Evolutionary conservation across 2,113 vertebrate species (phyloP), one percentile per base, ranked within the genome.

Genomic region (Patagioenas fasciata): DNA sequence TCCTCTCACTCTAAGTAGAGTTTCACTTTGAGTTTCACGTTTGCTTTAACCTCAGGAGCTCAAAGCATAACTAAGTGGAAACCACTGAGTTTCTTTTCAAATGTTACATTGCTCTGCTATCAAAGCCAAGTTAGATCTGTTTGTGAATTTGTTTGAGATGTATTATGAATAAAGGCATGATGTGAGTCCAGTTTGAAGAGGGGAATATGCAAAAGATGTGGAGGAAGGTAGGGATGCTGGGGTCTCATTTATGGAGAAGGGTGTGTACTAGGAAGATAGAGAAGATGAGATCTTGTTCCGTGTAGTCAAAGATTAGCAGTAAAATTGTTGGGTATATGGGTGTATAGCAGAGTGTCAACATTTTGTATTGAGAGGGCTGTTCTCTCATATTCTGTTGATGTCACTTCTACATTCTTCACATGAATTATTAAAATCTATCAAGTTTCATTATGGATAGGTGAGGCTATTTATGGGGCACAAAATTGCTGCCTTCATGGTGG

Each of bases 1-100:
- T 86, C 31, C 31, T 89, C 26, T 80, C 48, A 34, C 24, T 86
- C 29, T 47, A 69, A 86, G 26, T 62, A 69, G 69, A 66, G 56
- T 85, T 95, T 93, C 78, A 61, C 53, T 89, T 66, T 72, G 88
- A 88, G 50, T 96, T 93, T 96, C 71, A 80, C 50, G 17, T 95
- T 85, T 75, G n/a, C 67, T 95, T 86, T 84, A 81, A 88, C 67
- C 84, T 92, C 90, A 89, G 79, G 64, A 81, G 94, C 79, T 94
- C 61, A 95, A 86, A 96, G 25, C 58, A 66, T 48, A 93, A 81
- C 72, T 86, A 38, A 73, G 44, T 74, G 24, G 50, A 87, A 93
- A 85, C 77, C 75, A 80, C 61, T 80, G 65, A 86, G 71, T 88
- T 88, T 92, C n/a, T 93, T 85, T 77, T 21, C 26, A 81, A 44